Evolutionary conservation across 2,797 vertebrate species (phyloP).

Genomic region (Erithacus rubecula): DNA sequence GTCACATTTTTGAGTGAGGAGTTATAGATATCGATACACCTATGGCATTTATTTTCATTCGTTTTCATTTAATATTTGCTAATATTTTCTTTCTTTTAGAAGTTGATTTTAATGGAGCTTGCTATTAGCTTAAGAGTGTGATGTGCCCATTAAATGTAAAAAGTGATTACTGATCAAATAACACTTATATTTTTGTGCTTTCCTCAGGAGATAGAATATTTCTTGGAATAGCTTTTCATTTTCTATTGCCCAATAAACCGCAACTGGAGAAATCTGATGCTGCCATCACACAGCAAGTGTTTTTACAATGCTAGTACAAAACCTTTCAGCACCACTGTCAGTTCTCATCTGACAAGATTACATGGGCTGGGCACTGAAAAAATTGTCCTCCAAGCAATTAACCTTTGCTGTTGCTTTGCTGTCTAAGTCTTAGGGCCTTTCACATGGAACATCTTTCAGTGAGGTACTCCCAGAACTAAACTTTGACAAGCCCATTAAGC

Average conservation of each 20-base stretch:
- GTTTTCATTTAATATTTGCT: background rate
- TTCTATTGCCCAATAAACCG: background rate
- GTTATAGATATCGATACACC: background rate
- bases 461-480: background rate
- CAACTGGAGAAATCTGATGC: background rate
- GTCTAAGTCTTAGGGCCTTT: background rate
- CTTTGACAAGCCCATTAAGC: background rate
- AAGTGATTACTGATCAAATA: background rate
- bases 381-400: background rate
- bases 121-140: background rate
- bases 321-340: background rate
- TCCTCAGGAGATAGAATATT: background rate
- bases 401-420: background rate
- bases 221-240: background rate
- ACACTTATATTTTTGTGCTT: background rate
- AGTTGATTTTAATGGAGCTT: background rate
- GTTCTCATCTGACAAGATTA: background rate
- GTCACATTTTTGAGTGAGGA: background rate
- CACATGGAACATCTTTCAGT: background rate
- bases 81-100: background rate
- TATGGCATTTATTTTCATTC: background rate
- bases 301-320: background rate
- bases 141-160: background rate
- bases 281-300: background rate
- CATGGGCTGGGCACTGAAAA: accelerated